Conservation (phyloP, 2,797 vertebrate genomes). For the Monodelphis domestica region DNA sequence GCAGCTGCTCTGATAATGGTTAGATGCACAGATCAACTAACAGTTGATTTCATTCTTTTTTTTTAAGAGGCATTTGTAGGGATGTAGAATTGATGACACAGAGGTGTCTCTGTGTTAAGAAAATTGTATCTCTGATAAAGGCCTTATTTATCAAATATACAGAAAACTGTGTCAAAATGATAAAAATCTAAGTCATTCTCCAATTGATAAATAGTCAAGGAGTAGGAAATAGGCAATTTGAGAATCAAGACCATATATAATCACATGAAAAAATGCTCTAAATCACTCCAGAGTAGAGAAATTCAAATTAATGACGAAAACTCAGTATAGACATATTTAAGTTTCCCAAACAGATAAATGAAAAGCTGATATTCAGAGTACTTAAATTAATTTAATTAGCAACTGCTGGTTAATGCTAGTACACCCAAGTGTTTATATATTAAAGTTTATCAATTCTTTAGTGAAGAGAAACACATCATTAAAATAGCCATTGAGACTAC, state of each 20-base stretch:
- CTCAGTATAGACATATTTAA: slow-evolving; percentile 15
- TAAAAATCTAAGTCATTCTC: too few relatives aligned
- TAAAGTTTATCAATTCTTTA: slow-evolving; percentile 13
- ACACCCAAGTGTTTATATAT: slow-evolving; percentile 14
- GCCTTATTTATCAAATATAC: too few relatives aligned
- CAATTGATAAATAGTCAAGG: too few relatives aligned
- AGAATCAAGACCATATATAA: too few relatives aligned
- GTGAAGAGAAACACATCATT: slow-evolving; percentile 31
- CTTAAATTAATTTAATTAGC: slow-evolving; percentile 26
- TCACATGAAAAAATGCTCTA: too few relatives aligned
- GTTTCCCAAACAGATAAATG: slow-evolving; percentile 28
- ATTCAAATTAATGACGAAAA: neutral
- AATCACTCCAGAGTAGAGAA: too few relatives aligned
- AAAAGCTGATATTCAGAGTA: slow-evolving; percentile 16
- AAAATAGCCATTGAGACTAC: neutral
- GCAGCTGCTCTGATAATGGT: neutral
- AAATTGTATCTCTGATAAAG: too few relatives aligned
- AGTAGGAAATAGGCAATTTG: too few relatives aligned
- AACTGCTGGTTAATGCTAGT: slow-evolving; percentile 9
- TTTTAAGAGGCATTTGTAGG: neutral
- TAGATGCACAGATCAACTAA: neutral
- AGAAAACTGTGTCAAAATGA: too few relatives aligned
- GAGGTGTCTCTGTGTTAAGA: slow-evolving; percentile 11
- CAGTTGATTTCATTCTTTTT: neutral
- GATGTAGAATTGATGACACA: neutral